These are phyloP conservation scores for Rhyacichthys aspro DNA, from an alignment of 2,797 vertebrate genomes.

Conservation along the genomic window DNA sequence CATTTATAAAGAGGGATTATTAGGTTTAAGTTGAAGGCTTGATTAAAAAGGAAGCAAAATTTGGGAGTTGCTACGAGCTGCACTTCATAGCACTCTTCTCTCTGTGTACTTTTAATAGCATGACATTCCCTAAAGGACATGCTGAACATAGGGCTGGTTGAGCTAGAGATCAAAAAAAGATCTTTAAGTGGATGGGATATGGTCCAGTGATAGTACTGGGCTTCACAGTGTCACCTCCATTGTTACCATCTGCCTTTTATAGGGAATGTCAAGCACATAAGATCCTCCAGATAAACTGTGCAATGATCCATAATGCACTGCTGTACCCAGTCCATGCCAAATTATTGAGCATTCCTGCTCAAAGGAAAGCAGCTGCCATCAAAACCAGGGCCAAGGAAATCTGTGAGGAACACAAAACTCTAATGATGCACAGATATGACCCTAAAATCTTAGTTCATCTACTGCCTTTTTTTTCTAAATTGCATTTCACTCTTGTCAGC, in stretches of 20 bases:
- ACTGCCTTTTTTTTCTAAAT: background rate
- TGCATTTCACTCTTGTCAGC: too few relatives aligned
- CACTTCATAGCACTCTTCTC: constrained; percentile 18
- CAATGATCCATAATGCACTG: constrained; percentile 40
- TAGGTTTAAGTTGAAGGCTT: constrained; percentile 1
- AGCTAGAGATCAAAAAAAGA: constrained; percentile 42
- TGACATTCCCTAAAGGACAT: constrained; percentile 59
- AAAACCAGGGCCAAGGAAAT: background rate
- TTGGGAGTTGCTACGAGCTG: constrained; percentile 18
- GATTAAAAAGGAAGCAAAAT: constrained; percentile 7
- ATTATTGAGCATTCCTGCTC: constrained; percentile 33
- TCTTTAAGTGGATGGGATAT: constrained; percentile 51
- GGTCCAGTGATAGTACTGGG: constrained; percentile 39
- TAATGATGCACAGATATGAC: background rate
- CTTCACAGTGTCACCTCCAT: constrained; percentile 52
- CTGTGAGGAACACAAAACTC: background rate
- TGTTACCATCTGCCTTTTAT: constrained; percentile 59
- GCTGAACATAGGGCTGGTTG: constrained; percentile 42
- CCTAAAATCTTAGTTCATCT: background rate
- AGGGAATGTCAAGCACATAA: constrained; percentile 42
- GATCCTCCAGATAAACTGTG: constrained; percentile 43
- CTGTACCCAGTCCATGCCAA: constrained; percentile 26
- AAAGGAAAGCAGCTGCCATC: constrained; percentile 15
- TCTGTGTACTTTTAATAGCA: constrained; percentile 39
- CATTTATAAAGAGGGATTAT: constrained; percentile 14